Evolutionary conservation across 2,888 invertebrate species (phyloP), one percentile per base, ranked within the genome.

Genomic region (Leptinotarsa tumamoca): DNA sequence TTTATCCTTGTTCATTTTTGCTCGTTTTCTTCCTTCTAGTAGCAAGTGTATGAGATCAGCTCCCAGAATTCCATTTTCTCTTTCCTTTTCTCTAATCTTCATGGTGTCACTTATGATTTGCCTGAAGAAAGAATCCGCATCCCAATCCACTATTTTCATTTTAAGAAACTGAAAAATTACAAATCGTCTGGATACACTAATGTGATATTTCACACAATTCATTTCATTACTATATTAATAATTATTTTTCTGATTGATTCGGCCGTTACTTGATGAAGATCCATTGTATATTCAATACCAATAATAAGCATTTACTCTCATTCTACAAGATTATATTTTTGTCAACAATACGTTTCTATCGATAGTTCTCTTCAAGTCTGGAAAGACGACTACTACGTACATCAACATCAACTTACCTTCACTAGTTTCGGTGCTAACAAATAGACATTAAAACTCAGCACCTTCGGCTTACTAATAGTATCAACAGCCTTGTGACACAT

Each of bases 401-500:
- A 43, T 43, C 43, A 7, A 43, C 43, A 43, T 10, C 43, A 43
- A 43, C 70, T 70, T 10, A 70, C 70, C 50, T 70, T 70, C 3
- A 70, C 70, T 51, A 70, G 21, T 21, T 21, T 61, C 23, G 70
- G 70, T 3, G 70, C 70, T 14, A 70, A 0, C 43, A 70, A 50
- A 58, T 61, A 70, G 3, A 70, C 70, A 21, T 27, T 70, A 50
- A 70, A 70, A 15, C 58, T 58, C 5, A 70, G 50, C 14, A 70
- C 70, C 51, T 70, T 70, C 3, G 33, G 50, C 58, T 58, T 58
- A 43, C 70, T 70, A 15, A 70, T 72, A 70, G 81, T 89, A 7
- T 86, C 87, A 0, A 90, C 89, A 15, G 89, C 83, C n/a, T 84
- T 85, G 77, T 89, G 90, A 23, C 91, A 91, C 87, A 89, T 90